Percentiles rank a stretch among this genome's conserved stretches.
Evolutionary conservation across 2,797 vertebrate species (phyloP).

Genomic region (Bryconaethiops microstoma): DNA sequence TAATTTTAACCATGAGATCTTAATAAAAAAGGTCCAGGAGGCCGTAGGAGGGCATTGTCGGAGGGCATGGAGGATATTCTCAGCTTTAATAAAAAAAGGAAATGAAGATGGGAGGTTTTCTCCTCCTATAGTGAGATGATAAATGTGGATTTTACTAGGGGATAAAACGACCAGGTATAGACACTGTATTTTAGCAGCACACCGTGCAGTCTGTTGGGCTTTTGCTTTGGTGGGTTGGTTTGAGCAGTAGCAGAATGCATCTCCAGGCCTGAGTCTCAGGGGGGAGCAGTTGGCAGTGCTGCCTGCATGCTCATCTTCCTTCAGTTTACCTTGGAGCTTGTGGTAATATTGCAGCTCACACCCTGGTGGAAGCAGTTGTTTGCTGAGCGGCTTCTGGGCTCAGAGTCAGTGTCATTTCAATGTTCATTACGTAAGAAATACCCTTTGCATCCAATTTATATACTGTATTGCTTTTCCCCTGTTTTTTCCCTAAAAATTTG

Average conservation of each 20-base stretch:
- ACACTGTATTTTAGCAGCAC: conserved; percentile 38
- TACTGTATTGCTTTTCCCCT: no score
- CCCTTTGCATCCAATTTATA: no score
- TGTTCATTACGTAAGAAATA: no score
- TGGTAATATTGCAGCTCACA: conserved; percentile 42
- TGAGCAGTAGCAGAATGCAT: conserved; percentile 35
- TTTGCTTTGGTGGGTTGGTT: conserved; percentile 43
- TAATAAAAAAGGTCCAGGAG: background rate
- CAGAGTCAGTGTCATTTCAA: background rate
- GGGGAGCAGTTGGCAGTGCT: conserved; percentile 33
- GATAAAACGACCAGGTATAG: conserved; percentile 12
- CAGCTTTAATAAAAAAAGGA: background rate
- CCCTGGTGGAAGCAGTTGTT: conserved; percentile 25
- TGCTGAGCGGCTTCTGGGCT: conserved; percentile 14
- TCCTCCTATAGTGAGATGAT: background rate
- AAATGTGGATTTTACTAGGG: conserved; percentile 17
- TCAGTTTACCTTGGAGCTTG: conserved; percentile 42
- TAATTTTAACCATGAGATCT: conserved; percentile 7
- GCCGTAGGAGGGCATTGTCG: background rate
- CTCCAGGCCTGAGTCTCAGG: conserved; percentile 29
- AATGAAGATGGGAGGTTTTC: background rate
- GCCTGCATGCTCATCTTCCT: conserved; percentile 25
- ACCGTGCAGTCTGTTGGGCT: conserved; percentile 40
- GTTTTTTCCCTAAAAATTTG: no score
- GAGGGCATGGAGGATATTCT: background rate